Conservation (phyloP, 1,140 invertebrate species). For the Drosophila lowei region DNA sequence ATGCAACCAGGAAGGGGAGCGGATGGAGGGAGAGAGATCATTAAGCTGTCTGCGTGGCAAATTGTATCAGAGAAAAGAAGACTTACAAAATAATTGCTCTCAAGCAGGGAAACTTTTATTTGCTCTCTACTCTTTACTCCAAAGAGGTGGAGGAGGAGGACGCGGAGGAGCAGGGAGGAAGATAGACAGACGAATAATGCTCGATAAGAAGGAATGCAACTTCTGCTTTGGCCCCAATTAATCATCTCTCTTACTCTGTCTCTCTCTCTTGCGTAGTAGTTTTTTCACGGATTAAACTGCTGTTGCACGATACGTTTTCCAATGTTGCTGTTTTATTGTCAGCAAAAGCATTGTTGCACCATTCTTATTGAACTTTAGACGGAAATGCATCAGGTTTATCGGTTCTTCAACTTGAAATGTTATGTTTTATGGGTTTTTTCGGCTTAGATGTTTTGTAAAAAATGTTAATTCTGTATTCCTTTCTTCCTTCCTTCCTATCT, state of each 20-base stretch:
- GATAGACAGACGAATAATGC: constrained; percentile 14
- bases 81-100: constrained; percentile 42
- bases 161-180: background rate
- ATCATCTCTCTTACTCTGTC: constrained; percentile 33
- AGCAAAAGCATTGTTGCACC: too few species aligned
- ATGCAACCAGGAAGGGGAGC: constrained; percentile 29
- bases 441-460: too few species aligned
- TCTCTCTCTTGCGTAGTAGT: background rate
- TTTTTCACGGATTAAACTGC: too few species aligned
- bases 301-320: too few species aligned
- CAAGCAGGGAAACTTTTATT: constrained; percentile 17
- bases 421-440: too few species aligned
- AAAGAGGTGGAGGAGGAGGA: background rate
- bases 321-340: too few species aligned
- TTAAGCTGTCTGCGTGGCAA: constrained; percentile 48
- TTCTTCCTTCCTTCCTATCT: too few species aligned
- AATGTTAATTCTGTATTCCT: too few species aligned
- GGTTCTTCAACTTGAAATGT: too few species aligned
- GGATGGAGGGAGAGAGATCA: constrained; percentile 25
- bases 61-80: constrained; percentile 33
- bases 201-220: constrained; percentile 47
- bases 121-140: background rate
- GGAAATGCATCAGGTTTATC: too few species aligned
- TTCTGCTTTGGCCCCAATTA: constrained; percentile 48
- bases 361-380: too few species aligned